Conservation (phyloP, 2,797 vertebrate species). For the Girardinus metallicus region DNA sequence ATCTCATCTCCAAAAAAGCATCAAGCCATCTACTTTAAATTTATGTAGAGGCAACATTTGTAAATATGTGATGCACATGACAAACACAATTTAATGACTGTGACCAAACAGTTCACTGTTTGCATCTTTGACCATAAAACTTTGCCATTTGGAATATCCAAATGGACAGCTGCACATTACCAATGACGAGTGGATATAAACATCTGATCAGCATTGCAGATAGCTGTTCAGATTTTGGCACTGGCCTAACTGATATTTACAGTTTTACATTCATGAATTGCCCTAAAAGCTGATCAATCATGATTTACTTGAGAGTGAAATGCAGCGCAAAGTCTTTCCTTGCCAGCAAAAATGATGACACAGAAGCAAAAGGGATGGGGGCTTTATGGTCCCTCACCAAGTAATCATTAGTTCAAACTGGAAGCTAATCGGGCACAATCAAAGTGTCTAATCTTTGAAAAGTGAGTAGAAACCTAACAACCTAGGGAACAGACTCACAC, state of each 20-base stretch:
- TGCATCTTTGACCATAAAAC: neutral
- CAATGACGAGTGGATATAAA: neutral
- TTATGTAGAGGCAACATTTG: neutral
- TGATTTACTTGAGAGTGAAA: conserved; percentile 80
- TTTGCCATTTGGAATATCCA: neutral
- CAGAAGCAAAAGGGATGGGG: conserved; percentile 37
- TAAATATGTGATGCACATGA: neutral
- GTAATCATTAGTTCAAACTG: conserved; percentile 45
- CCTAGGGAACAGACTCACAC: conserved; percentile 22
- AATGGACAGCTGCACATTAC: neutral
- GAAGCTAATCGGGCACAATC: conserved; percentile 33
- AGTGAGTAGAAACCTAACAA: conserved; percentile 14
- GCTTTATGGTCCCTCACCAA: conserved; percentile 37
- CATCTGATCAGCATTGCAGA: conserved; percentile 10
- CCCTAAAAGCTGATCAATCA: conserved; percentile 76
- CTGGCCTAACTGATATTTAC: conserved; percentile 72
- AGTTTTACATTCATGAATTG: conserved; percentile 60
- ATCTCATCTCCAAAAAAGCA: conserved; percentile 1
- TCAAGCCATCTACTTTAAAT: conserved; percentile 36
- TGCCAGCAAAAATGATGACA: conserved; percentile 61
- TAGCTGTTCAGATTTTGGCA: conserved; percentile 61
- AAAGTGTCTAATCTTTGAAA: conserved; percentile 45
- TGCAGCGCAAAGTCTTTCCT: conserved; percentile 57
- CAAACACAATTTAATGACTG: neutral
- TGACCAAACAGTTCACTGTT: neutral